A percentile compares a stretch with the other conserved stretches of the same genome.
phyloP scores from a whole-genome alignment of 2,888 invertebrate species.

The Mesorhabditis belari region DNA sequence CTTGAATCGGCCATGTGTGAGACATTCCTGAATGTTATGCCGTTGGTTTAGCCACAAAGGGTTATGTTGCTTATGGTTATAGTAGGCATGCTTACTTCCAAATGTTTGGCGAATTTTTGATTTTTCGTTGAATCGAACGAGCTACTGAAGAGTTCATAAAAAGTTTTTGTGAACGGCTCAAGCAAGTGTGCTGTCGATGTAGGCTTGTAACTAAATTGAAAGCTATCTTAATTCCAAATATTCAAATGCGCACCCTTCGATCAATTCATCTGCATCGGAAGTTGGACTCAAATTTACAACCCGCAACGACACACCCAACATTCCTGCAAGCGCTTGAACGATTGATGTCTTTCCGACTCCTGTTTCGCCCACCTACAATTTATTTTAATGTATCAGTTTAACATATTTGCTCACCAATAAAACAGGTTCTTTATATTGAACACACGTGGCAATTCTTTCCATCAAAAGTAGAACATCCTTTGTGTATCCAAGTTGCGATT shows the following conservation, averaged over 20 bases:
- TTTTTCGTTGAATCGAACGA: conserved; percentile 76
- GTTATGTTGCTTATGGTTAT: not conserved
- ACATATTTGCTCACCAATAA: conserved; percentile 64
- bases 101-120: conserved; percentile 71
- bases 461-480: conserved; percentile 61
- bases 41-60: too few relatives aligned
- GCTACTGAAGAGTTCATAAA: conserved; percentile 70
- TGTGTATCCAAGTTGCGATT: conserved; percentile 65
- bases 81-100: conserved; percentile 61
- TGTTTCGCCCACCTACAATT: conserved; percentile 75
- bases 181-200: conserved; percentile 80
- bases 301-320: conserved; percentile 63
- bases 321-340: conserved; percentile 60
- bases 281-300: conserved; percentile 99
- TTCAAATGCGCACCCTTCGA: conserved; percentile 68
- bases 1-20: conserved; percentile 24
- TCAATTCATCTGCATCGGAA: conserved; percentile 87
- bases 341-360: conserved; percentile 96
- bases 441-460: conserved; percentile 78
- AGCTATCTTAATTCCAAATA: not conserved
- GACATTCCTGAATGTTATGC: conserved; percentile 11
- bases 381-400: not conserved
- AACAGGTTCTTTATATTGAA: conserved; percentile 74
- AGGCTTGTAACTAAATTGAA: conserved; percentile 74
- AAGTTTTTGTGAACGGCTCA: conserved; percentile 73